Evolutionary conservation across 2,888 invertebrate genomes (phyloP).

Genomic region (Aromia moschata): DNA sequence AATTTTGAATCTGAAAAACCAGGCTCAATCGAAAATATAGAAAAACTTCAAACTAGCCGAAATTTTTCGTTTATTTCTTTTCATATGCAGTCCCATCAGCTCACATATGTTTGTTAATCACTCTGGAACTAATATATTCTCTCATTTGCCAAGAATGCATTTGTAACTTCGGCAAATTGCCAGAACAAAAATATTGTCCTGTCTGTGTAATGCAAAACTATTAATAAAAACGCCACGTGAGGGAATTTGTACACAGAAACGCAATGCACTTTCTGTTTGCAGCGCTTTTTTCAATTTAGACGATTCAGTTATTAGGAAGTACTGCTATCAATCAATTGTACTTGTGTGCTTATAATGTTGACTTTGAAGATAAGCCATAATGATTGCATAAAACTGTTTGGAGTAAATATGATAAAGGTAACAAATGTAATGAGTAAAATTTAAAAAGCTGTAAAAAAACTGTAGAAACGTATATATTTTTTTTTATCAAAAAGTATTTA

Average conservation of each 20-base stretch:
- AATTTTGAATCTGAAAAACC: no score
- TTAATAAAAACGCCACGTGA: constrained; percentile 10
- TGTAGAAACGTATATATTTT: not conserved
- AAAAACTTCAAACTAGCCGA: no score
- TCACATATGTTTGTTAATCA: not conserved
- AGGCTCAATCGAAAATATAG: no score
- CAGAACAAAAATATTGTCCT: constrained; percentile 13
- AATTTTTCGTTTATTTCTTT: no score
- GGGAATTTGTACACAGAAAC: not conserved
- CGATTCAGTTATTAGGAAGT: not conserved
- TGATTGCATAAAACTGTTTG: not conserved
- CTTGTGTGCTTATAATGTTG: constrained; percentile 1
- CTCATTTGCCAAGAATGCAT: constrained; percentile 3
- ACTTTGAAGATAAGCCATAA: not conserved
- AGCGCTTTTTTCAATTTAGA: not conserved
- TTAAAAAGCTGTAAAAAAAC: not conserved
- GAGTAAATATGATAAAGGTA: constrained; percentile 1
- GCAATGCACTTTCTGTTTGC: not conserved
- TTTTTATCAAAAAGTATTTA: no score
- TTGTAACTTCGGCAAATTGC: constrained; percentile 12
- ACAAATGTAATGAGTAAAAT: not conserved
- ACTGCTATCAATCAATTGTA: not conserved
- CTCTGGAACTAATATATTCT: not conserved
- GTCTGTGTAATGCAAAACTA: not conserved
- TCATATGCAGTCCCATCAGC: no score